Base-by-base conservation (phyloP, 2,888 invertebrate genomes). In the Oscheius sp. region DNA sequence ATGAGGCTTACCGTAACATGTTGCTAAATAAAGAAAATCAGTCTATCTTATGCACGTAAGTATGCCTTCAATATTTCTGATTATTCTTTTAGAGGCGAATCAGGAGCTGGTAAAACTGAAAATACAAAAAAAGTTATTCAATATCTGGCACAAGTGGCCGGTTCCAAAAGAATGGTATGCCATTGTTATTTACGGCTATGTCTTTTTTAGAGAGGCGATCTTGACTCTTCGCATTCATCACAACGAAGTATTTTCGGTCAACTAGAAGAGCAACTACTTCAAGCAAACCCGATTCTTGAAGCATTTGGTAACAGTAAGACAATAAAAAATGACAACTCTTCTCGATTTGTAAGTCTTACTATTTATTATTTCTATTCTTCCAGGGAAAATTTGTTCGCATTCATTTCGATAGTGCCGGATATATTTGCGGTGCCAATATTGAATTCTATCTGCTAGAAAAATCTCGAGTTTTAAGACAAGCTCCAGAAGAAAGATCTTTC, bases 51-150 rank as follows among this genome's bases (percentile, higher is more conserved):
- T 98, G 97, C 90, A 98, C 98, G 86, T 89, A 82, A 87, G 89
- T 87, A 23, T 45, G 45, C 33, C 10, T n/a, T 15, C n/a, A n/a
- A n/a, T 31, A n/a, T 65, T 48, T 8, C 48, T 33, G 20, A 1
- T 45, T 12, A 23, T 29, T 4, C 5, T 45, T 68, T 46, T 84
- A 90, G 89, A 58, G 98, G 98, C 84, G 98, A 98, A 89, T 98
- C 97, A 15, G 98, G 98, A 82, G 98, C 98, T 82, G 98, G 98
- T 80, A 98, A 98, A 90, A 99, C 98, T 58, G 98, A 99, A 89
- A 99, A 99, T 89, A 98, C 98, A 73, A 98, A 99, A 90, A 98
- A 98, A 91, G 98, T 99, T 64, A 99, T 99, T 87, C 98, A 99
- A 90, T 99, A 98, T 90, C 91, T 99, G 88, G 98, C 98, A 46